Percentiles rank a stretch among this genome's conserved stretches.
Evolutionary conservation across 2,113 vertebrate species (phyloP).

Genomic region (Gracilinanus agilis): DNA sequence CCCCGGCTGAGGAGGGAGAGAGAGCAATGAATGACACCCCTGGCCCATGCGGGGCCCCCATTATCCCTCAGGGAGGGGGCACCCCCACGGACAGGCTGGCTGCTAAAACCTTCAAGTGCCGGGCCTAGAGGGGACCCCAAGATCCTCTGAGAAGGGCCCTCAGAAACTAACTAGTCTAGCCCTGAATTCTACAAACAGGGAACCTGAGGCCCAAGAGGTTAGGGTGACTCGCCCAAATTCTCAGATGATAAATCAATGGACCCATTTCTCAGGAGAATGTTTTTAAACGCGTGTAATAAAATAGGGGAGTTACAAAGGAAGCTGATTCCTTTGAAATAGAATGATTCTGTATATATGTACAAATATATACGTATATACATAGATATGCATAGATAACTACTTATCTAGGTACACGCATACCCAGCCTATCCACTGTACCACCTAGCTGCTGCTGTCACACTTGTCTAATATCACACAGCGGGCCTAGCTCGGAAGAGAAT

Average conservation of each 20-base stretch:
- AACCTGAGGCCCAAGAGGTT: neutral
- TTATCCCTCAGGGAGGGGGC: conserved; percentile 5
- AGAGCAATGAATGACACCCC: neutral
- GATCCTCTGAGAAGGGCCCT: neutral
- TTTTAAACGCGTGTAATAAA: too few relatives aligned
- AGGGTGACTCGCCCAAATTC: neutral
- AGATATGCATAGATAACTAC: too few relatives aligned
- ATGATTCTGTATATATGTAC: too few relatives aligned
- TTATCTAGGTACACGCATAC: too few relatives aligned
- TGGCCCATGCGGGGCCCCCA: neutral
- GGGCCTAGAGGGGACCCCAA: neutral
- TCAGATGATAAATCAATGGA: neutral
- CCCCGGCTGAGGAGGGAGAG: neutral
- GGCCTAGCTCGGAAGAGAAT: neutral
- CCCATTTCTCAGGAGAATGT: too few relatives aligned
- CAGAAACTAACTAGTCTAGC: neutral
- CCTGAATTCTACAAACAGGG: neutral
- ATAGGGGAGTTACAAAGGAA: conserved; percentile 26
- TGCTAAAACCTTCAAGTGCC: neutral
- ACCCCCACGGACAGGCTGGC: neutral
- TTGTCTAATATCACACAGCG: neutral
- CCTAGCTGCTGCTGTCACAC: neutral
- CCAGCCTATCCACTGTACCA: neutral
- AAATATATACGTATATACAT: too few relatives aligned
- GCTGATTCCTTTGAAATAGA: too few relatives aligned